Conservation (phyloP, 2,888 invertebrate genomes). For the Arctia plantaginis region DNA sequence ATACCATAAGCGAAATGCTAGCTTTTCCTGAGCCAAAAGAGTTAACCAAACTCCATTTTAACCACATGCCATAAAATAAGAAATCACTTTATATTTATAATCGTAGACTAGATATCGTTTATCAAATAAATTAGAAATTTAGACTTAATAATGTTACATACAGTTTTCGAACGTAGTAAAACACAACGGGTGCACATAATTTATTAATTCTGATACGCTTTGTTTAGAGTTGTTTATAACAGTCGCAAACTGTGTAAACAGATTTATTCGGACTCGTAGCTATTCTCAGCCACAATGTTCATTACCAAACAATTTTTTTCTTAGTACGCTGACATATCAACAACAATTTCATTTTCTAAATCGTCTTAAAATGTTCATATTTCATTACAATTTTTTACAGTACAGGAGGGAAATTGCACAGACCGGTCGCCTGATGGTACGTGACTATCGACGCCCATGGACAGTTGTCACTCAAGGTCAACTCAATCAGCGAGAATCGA, state of each 20-base stretch:
- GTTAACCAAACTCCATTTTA: not conserved
- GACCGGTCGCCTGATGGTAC: no score
- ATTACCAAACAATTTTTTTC: not conserved
- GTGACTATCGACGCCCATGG: no score
- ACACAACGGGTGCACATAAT: constrained; percentile 8
- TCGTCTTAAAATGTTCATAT: no score
- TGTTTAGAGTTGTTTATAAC: constrained; percentile 7
- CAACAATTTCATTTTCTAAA: no score
- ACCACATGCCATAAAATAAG: not conserved
- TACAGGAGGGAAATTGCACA: no score
- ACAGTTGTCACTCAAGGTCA: no score
- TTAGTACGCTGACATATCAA: no score
- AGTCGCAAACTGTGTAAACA: not conserved
- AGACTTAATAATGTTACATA: not conserved
- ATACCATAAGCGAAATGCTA: no score
- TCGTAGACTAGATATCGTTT: not conserved
- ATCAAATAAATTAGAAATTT: not conserved
- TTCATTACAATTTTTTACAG: no score
- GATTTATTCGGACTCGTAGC: not conserved
- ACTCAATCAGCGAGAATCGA: no score
- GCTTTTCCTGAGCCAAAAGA: no score
- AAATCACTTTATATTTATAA: not conserved
- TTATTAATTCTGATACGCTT: not conserved
- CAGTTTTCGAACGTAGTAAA: not conserved
- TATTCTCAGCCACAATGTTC: not conserved